Percentiles rank a stretch among this genome's conserved stretches.
Conservation (phyloP, 2,113 vertebrate species). For the Toxostoma redivivum region DNA sequence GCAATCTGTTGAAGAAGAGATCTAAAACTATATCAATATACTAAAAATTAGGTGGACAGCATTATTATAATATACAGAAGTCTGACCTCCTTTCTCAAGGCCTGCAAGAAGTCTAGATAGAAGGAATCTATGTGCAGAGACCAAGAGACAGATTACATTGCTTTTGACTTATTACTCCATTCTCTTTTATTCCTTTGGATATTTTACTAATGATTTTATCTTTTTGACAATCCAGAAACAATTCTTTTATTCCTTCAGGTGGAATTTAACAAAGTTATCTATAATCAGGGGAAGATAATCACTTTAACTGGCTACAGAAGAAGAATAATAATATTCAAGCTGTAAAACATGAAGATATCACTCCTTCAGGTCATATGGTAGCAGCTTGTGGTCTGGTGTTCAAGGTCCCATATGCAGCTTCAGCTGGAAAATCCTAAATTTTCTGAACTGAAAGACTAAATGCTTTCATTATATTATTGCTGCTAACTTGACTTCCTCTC, state of each 20-base stretch:
- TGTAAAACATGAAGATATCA: not conserved
- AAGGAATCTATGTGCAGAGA: not conserved
- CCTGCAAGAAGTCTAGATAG: not conserved
- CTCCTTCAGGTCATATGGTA: not conserved
- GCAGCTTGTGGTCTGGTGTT: not conserved
- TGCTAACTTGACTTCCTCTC: not conserved
- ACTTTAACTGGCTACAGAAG: not conserved
- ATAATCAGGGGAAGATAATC: not conserved
- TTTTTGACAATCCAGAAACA: not conserved
- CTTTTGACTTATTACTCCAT: not conserved
- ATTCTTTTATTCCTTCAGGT: not conserved
- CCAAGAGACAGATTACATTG: not conserved
- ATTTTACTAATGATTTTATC: conserved; percentile 31
- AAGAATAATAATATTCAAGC: not conserved
- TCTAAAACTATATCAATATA: not conserved
- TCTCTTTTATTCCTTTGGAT: not conserved
- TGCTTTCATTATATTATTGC: not conserved
- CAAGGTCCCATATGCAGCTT: not conserved
- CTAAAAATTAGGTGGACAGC: not conserved
- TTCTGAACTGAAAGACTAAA: not conserved
- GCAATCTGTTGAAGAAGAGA: not conserved
- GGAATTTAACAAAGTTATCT: not conserved
- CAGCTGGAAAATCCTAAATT: not conserved
- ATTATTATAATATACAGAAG: not conserved
- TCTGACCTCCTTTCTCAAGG: not conserved